A percentile compares a stretch with the other conserved stretches of the same genome.
phyloP scores from a whole-genome alignment of 2,888 invertebrate genomes.

The Luffia ferchaultella region DNA sequence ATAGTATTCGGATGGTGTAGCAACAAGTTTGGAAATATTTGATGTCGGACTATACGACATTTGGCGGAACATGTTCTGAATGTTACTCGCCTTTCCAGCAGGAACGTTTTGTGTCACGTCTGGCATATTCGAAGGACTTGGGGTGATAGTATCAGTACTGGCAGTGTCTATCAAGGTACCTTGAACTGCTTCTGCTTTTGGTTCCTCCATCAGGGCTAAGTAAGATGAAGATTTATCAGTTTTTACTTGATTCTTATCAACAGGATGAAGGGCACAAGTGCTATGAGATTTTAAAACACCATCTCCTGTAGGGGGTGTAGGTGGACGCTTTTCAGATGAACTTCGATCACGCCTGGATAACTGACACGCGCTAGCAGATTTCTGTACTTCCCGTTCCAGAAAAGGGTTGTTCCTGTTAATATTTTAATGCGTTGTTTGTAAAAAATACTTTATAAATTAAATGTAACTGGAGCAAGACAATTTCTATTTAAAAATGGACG shows the following conservation, averaged over 20 bases:
- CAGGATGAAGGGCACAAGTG: constrained; percentile 48
- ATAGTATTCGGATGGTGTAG: constrained; percentile 28
- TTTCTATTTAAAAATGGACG: too few relatives aligned
- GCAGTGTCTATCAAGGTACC: constrained; percentile 36
- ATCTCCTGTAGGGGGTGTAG: constrained; percentile 26
- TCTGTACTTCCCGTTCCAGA: constrained; percentile 66
- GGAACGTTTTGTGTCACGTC: constrained; percentile 16
- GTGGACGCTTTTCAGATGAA: constrained; percentile 33
- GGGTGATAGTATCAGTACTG: constrained; percentile 48
- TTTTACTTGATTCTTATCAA: constrained; percentile 20
- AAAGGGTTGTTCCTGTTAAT: constrained; percentile 56
- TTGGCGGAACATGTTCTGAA: constrained; percentile 30
- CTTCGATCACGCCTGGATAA: constrained; percentile 40
- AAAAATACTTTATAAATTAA: background rate
- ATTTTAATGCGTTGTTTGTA: background rate
- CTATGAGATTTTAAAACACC: constrained; percentile 55
- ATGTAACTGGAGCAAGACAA: too few relatives aligned
- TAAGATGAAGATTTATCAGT: background rate
- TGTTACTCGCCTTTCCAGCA: constrained; percentile 3
- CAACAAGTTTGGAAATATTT: constrained; percentile 32
- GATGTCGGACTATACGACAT: constrained; percentile 39
- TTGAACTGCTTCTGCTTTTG: constrained; percentile 33
- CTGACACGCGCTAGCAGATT: constrained; percentile 70
- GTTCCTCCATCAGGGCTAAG: constrained; percentile 4
- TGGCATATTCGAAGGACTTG: constrained; percentile 27